A percentile compares a stretch with the other conserved stretches of the same genome.
phyloP scores from a whole-genome alignment of 2,888 invertebrate genomes.

The Catotricha subobsoleta region DNA sequence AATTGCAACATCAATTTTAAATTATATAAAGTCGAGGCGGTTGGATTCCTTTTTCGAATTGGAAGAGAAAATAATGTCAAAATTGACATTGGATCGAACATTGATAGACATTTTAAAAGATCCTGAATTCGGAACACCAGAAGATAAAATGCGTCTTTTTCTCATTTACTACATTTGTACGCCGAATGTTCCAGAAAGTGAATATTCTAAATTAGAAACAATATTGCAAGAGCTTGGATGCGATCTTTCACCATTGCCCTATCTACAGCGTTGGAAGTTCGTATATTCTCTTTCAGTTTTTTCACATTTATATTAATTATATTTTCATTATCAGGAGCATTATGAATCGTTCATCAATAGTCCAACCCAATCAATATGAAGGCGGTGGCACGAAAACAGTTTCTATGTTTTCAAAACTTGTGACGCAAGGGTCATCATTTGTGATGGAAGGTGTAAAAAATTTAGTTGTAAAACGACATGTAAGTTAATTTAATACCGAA shows the following conservation, averaged over 20 bases:
- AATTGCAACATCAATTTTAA: conserved; percentile 81
- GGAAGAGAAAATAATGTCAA: conserved; percentile 95
- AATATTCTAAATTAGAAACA: conserved; percentile 67
- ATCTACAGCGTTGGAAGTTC: conserved; percentile 84
- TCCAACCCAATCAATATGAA: conserved; percentile 65
- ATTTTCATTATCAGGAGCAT: conserved; percentile 17
- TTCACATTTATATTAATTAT: not conserved
- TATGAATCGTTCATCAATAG: conserved; percentile 24
- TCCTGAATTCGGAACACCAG: conserved; percentile 67
- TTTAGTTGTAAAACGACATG: conserved; percentile 93
- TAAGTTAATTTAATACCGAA: conserved; percentile 31
- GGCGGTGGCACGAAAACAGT: conserved; percentile 90
- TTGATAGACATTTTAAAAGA: conserved; percentile 77
- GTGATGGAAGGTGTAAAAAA: conserved; percentile 99
- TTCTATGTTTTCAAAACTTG: conserved; percentile 94
- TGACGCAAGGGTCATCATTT: conserved; percentile 92
- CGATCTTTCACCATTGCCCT: conserved; percentile 68
- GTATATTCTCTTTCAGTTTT: conserved; percentile 19
- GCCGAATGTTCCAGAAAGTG: conserved; percentile 57
- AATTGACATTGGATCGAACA: conserved; percentile 61
- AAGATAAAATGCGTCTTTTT: conserved; percentile 85
- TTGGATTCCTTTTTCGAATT: conserved; percentile 93
- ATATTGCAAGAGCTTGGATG: conserved; percentile 65
- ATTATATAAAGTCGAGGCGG: conserved; percentile 71
- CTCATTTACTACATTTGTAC: conserved; percentile 83